Evolutionary conservation across 2,888 invertebrate species (phyloP).

Genomic region (Frankliniella fusca): DNA sequence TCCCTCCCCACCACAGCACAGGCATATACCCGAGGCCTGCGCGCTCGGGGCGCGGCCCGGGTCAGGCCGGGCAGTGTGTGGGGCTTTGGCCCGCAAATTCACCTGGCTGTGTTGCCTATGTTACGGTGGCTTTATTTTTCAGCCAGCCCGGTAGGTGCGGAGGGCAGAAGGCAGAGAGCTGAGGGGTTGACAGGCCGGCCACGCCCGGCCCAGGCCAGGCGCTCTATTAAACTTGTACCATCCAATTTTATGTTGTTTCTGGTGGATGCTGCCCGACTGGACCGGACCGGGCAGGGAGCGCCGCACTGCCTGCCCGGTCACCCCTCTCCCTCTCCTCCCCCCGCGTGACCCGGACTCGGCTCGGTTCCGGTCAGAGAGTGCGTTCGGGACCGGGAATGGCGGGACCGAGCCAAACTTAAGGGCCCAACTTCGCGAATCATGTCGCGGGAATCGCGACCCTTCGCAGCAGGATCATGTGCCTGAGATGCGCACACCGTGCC

Average conservation of each 20-base stretch:
- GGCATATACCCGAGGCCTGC: background rate
- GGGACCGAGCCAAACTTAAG: too few species aligned
- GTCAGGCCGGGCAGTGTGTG: background rate
- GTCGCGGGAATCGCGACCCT: too few species aligned
- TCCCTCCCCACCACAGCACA: background rate
- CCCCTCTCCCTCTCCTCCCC: background rate
- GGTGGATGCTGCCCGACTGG: background rate
- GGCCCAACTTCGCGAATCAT: too few species aligned
- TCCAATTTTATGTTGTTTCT: background rate
- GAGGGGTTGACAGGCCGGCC: background rate
- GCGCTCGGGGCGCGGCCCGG: too few species aligned
- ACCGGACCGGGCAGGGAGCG: background rate
- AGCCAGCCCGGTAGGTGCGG: background rate
- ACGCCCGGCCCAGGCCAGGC: background rate
- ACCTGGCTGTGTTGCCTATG: background rate
- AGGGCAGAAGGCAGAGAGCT: background rate
- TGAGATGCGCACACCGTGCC: too few species aligned
- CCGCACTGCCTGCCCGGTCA: background rate
- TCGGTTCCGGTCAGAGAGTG: too few species aligned
- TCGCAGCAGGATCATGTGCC: too few species aligned
- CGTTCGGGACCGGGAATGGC: too few species aligned
- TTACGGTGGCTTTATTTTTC: background rate
- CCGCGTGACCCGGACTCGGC: background rate
- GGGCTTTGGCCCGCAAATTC: background rate
- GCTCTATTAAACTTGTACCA: conserved; percentile 6